Evolutionary conservation across 2,797 vertebrate species (phyloP).

Genomic region (Galaxias olidus): DNA sequence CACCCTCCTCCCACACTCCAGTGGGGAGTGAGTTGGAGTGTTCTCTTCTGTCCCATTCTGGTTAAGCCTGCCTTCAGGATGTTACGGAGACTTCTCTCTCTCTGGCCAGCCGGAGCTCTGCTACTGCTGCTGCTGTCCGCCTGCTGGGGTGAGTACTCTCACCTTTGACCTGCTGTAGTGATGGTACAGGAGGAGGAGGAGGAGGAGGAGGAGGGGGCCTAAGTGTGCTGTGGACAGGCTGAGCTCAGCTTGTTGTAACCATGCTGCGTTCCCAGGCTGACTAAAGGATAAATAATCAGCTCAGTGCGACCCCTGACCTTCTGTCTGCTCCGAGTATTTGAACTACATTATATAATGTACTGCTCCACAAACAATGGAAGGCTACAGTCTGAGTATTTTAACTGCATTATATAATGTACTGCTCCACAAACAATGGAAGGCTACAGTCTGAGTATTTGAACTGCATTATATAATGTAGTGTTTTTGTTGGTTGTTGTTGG

Average conservation of each 20-base stretch:
- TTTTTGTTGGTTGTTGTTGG: not conserved
- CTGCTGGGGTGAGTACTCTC: slow-evolving; percentile 62
- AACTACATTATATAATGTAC: too few species aligned
- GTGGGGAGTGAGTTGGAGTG: not conserved
- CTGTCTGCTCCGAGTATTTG: not conserved
- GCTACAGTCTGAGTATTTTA: too few species aligned
- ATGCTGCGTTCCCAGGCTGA: slow-evolving; percentile 10
- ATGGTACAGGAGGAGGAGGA: too few species aligned
- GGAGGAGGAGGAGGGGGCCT: too few species aligned
- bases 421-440: too few species aligned
- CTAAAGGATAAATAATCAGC: slow-evolving; percentile 10
- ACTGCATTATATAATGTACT: too few species aligned
- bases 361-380: too few species aligned
- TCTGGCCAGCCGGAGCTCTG: slow-evolving; percentile 48
- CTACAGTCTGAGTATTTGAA: too few species aligned
- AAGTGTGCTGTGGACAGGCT: not conserved
- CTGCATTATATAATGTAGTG: too few species aligned
- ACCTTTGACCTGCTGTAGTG: slow-evolving; percentile 25
- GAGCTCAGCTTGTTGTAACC: slow-evolving; percentile 8
- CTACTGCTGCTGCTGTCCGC: slow-evolving; percentile 48
- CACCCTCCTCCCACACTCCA: not conserved
- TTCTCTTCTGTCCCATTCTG: not conserved
- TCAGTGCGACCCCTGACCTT: not conserved
- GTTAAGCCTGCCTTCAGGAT: slow-evolving; percentile 45
- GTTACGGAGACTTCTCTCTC: slow-evolving; percentile 42